Evolutionary conservation across 1,140 invertebrate genomes (phyloP).

Genomic region (Drosophila tristis): DNA sequence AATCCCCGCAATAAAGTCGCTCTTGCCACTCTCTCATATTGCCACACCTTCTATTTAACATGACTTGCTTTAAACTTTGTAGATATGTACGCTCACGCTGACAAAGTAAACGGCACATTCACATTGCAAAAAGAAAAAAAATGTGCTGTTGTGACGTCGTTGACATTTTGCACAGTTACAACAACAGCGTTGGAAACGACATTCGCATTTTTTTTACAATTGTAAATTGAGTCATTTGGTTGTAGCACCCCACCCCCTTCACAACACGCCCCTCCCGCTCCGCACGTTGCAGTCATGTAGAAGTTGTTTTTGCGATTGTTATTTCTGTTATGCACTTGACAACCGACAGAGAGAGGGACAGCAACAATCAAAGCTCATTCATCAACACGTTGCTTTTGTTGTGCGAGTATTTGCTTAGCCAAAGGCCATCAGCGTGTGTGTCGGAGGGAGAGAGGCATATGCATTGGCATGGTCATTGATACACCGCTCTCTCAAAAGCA

Average conservation of each 20-base stretch:
- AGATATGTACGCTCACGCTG: not conserved
- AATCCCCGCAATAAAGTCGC: too few relatives aligned
- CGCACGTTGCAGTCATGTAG: slow-evolving; percentile 36
- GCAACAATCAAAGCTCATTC: slow-evolving; percentile 63
- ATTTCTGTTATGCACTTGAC: slow-evolving; percentile 75
- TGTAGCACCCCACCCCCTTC: slow-evolving; percentile 34
- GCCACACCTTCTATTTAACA: too few relatives aligned
- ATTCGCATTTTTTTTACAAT: slow-evolving; percentile 73
- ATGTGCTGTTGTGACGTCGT: slow-evolving; percentile 61
- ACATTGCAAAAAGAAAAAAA: slow-evolving; percentile 58
- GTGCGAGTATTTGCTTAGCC: slow-evolving; percentile 37
- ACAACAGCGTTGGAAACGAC: slow-evolving; percentile 50
- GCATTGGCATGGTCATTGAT: slow-evolving; percentile 36
- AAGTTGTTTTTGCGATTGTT: slow-evolving; percentile 28
- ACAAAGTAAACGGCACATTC: slow-evolving; percentile 50
- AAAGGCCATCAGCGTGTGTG: slow-evolving; percentile 21
- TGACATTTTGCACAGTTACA: slow-evolving; percentile 73
- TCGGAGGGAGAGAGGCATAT: not conserved
- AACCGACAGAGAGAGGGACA: slow-evolving; percentile 55
- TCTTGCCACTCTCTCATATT: too few relatives aligned
- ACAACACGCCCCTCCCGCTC: not conserved
- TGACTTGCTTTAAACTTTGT: too few relatives aligned
- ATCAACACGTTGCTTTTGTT: slow-evolving; percentile 67
- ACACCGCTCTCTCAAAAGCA: slow-evolving; percentile 16
- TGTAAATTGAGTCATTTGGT: slow-evolving; percentile 80